Conservation (phyloP, 2,797 vertebrate species). For the Malurus splendens region DNA sequence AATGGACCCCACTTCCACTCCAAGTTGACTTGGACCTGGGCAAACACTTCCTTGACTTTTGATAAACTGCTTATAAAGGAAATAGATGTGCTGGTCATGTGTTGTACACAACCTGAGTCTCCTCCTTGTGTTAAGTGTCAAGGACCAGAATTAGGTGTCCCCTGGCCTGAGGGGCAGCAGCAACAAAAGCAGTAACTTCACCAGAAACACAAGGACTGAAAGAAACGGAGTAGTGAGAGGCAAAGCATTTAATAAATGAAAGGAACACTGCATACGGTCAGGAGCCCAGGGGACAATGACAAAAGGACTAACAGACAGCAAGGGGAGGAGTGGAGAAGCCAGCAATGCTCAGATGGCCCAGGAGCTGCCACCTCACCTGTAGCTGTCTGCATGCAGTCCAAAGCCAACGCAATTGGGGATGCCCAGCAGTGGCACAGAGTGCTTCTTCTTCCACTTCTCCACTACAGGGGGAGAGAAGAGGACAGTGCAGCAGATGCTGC, state of each 20-base stretch:
- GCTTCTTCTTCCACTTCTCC: conserved; percentile 86
- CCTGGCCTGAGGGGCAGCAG: not conserved
- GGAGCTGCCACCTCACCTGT: conserved; percentile 76
- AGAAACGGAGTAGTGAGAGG: not conserved
- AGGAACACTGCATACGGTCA: not conserved
- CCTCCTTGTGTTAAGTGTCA: not conserved
- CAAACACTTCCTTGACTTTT: not conserved
- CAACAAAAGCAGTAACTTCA: not conserved
- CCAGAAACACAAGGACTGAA: not conserved
- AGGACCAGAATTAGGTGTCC: not conserved
- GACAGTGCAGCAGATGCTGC: not conserved
- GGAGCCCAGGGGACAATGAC: not conserved
- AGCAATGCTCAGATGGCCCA: not conserved
- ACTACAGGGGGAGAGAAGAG: conserved; percentile 69
- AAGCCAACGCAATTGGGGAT: conserved; percentile 86
- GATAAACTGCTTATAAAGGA: not conserved
- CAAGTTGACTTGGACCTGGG: not conserved
- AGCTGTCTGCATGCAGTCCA: conserved; percentile 79
- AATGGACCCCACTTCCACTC: not conserved
- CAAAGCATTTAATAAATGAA: not conserved
- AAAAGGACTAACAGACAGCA: not conserved
- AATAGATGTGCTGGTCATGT: not conserved
- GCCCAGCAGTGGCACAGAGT: conserved; percentile 78
- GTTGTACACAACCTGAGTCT: not conserved
- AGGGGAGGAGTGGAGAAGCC: not conserved